A percentile compares a stretch with the other conserved stretches of the same genome.
Evolutionary conservation across 2,797 vertebrate genomes (phyloP).

Genomic region (Fistularia commersonii): DNA sequence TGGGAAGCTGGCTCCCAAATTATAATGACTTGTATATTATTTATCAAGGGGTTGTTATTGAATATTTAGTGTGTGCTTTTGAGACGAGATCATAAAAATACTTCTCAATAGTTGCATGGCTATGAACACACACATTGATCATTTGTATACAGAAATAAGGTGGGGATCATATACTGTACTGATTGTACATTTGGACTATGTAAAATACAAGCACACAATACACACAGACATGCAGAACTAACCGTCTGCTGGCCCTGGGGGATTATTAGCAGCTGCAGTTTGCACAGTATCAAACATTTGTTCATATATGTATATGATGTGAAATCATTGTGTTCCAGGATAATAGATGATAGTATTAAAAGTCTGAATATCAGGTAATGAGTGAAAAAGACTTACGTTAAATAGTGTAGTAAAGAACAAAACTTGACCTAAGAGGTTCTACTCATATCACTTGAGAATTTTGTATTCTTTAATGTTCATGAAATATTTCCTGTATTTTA

Average conservation of each 20-base stretch:
- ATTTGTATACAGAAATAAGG: constrained; percentile 40
- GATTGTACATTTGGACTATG: constrained; percentile 41
- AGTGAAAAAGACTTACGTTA: not conserved
- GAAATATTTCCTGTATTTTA: constrained; percentile 23
- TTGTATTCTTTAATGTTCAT: constrained; percentile 15
- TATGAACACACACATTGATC: constrained; percentile 24
- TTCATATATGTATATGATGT: constrained; percentile 73
- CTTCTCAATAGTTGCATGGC: constrained; percentile 31
- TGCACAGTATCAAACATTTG: constrained; percentile 66
- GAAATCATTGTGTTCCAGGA: constrained; percentile 37
- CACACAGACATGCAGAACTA: constrained; percentile 45
- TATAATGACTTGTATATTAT: constrained; percentile 93
- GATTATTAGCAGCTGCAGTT: constrained; percentile 64
- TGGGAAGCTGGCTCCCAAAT: constrained; percentile 99
- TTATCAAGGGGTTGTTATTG: constrained; percentile 84
- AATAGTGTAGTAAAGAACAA: not conserved
- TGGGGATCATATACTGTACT: constrained; percentile 32
- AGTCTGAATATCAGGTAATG: constrained; percentile 32
- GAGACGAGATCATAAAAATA: constrained; percentile 35
- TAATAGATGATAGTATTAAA: constrained; percentile 8
- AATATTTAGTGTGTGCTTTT: constrained; percentile 59
- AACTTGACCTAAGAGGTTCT: constrained; percentile 15
- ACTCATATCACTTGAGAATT: constrained; percentile 13
- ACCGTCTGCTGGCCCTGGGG: constrained; percentile 54
- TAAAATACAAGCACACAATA: constrained; percentile 35